Base-by-base conservation (phyloP, 2,888 invertebrate genomes). In the Malachius bipustulatus region DNA sequence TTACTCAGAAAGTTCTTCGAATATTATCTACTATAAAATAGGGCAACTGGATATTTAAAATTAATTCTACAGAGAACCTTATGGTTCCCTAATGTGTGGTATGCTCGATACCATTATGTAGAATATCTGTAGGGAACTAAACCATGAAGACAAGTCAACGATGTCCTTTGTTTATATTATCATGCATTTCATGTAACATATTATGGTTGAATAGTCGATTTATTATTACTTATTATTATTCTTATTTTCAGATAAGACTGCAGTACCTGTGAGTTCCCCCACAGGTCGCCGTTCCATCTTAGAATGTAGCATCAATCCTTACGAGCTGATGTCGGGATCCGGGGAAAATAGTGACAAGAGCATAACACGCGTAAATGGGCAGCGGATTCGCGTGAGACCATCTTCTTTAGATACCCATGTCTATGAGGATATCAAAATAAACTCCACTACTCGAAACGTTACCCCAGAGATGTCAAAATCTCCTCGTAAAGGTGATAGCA, bases 291-390 rank as follows among this genome's bases (percentile, higher is more conserved):
- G 73, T 45, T 85, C 85, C 11, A 87, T 87, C 44, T 64, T 87
- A 27, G 80, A 83, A 49, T 87, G 85, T 63, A 76, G 82, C 57
- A 81, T 87, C 26, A 87, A 85, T 60, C 84, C 87, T 2, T 87
- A 87, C 56, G 81, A 83, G 45, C 67, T 87, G 54, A 75, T 85
- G 49, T 76, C 81, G 4, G 53, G 66, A 57, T 42, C 53, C 43
- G 46, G 48, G 10, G 44, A 42, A 33, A 31, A 37, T 28, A 47
- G 48, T 41, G 50, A 49, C 33, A 33, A 53, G n/a, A 52, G 51
- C 36, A 54, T 61, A 16, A 57, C 57, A 8, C 44, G 57, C 27
- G 55, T 61, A 6, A 60, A 56, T 39, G 59, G 60, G 26, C 60
- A 62, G 46, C 53, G 66, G 53, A 57, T 67, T 55, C 46, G 67